Evolutionary conservation across 2,797 vertebrate species (phyloP).

Genomic region (Coregonus sp.): DNA sequence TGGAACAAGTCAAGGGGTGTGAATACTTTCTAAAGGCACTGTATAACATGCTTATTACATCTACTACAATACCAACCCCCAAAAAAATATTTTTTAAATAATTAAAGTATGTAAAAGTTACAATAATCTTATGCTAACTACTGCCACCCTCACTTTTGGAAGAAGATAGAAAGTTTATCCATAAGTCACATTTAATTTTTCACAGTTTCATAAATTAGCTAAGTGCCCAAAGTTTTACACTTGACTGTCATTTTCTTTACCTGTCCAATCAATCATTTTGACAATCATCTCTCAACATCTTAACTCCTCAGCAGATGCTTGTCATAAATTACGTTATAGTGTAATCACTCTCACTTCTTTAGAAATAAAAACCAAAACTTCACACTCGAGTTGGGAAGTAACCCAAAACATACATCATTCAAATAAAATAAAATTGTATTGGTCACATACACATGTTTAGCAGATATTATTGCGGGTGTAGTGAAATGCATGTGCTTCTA

Average conservation of each 20-base stretch:
- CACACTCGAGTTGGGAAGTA: constrained; percentile 36
- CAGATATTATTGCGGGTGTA: no score
- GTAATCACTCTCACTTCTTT: constrained; percentile 17
- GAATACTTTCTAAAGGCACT: no score
- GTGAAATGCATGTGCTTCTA: no score
- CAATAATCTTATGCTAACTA: no score
- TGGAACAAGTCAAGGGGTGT: no score
- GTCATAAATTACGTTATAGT: constrained; percentile 37
- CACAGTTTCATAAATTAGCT: neutral
- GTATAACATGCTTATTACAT: no score
- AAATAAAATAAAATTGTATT: no score
- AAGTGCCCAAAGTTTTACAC: constrained; percentile 11
- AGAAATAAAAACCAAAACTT: constrained; percentile 28
- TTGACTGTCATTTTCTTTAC: neutral
- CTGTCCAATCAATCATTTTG: constrained; percentile 33
- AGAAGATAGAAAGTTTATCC: neutral
- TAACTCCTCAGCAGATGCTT: constrained; percentile 31
- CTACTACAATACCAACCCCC: no score
- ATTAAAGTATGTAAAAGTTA: no score
- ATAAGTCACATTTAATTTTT: neutral
- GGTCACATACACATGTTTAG: no score
- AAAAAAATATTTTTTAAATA: no score
- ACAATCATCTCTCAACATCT: constrained; percentile 19
- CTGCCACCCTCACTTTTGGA: neutral
- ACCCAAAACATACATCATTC: constrained; percentile 20